Conservation (phyloP, 2,888 invertebrate genomes). For the Sarcophaga carnaria region DNA sequence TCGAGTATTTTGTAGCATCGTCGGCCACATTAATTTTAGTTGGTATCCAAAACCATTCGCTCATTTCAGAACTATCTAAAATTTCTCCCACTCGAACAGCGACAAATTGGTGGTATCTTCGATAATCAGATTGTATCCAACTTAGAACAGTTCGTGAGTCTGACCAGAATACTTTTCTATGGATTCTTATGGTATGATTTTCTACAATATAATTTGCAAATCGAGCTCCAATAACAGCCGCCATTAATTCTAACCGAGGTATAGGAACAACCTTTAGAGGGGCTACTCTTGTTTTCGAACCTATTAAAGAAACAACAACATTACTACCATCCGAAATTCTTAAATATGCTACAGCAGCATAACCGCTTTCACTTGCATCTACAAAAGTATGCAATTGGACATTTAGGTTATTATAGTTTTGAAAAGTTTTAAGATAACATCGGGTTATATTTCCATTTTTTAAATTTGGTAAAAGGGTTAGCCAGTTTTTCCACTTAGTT, state of each 20-base stretch:
- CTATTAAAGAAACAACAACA: slow-evolving; percentile 24
- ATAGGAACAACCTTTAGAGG: slow-evolving; percentile 62
- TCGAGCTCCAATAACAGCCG: slow-evolving; percentile 61
- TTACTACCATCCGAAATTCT: slow-evolving; percentile 15
- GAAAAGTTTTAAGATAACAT: slow-evolving; percentile 13
- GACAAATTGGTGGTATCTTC: slow-evolving; percentile 51
- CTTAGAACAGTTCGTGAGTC: slow-evolving; percentile 39
- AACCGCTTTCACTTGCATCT: slow-evolving; percentile 66
- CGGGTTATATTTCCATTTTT: slow-evolving; percentile 50
- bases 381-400: slow-evolving; percentile 51
- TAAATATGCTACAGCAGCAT: slow-evolving; percentile 47
- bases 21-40: slow-evolving; percentile 39
- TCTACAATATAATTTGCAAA: slow-evolving; percentile 35
- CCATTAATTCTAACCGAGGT: slow-evolving; percentile 56
- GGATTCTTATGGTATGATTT: slow-evolving; percentile 1
- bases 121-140: slow-evolving; percentile 44
- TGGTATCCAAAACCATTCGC: slow-evolving; percentile 47
- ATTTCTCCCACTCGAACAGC: slow-evolving; percentile 51
- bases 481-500: slow-evolving; percentile 67
- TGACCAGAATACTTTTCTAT: slow-evolving; percentile 24
- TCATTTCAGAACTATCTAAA: slow-evolving; percentile 36
- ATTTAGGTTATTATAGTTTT: slow-evolving; percentile 37
- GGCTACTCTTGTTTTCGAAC: slow-evolving; percentile 54
- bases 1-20: slow-evolving; percentile 4
- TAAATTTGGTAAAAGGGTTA: slow-evolving; percentile 60